Base-by-base conservation (phyloP, 2,797 vertebrate genomes). In the Sebastes matsubarae region DNA sequence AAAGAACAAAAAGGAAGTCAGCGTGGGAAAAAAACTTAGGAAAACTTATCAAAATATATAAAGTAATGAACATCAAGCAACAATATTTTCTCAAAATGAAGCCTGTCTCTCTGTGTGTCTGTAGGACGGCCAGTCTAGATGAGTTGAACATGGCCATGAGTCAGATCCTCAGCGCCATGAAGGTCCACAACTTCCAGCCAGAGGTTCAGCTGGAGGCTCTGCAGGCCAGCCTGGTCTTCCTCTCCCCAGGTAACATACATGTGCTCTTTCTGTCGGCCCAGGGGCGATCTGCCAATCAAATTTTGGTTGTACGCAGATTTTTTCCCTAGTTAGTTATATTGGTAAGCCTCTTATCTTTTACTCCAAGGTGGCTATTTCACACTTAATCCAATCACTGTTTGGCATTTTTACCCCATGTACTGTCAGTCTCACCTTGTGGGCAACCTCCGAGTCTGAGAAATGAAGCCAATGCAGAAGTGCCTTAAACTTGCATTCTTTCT, bases 151-250 rank as follows among this genome's bases (percentile, higher is more conserved):
- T 96, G 88, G 94, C 97, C 80, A 93, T 97, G 90, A 94, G 93
- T 55, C 96, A 96, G 90, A 96, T 98, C 91, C 87, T 98, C 72
- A 93, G 85, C 55, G 86, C 93, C 82, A 98, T 99, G 96, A 97
- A 90, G 89, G 89, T 87, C 66, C 97, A 99, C 54, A 96, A 96
- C 90, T 96, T 96, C 12, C 90, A 96, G 13, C 87, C 89, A 0
- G 89, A 95, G 38, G 96, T 99, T 36, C 98, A 99, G 88, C 92
- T 98, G 88, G 97, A 97, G 92, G 97, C 97, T 0, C 92, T 99
- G 83, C 90, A 94, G 88, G 96, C 97, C 79, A 95, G 97, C 82
- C 93, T 98, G 88, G 96, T 96, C 75, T 97, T 99, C 80, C 94
- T 97, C 84, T 95, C 89, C 64, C 96, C 97, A 58, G 97, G 98